These are phyloP conservation scores for Leuciscus waleckii DNA, from an alignment of 2,797 vertebrate species.

Conservation along the genomic window DNA sequence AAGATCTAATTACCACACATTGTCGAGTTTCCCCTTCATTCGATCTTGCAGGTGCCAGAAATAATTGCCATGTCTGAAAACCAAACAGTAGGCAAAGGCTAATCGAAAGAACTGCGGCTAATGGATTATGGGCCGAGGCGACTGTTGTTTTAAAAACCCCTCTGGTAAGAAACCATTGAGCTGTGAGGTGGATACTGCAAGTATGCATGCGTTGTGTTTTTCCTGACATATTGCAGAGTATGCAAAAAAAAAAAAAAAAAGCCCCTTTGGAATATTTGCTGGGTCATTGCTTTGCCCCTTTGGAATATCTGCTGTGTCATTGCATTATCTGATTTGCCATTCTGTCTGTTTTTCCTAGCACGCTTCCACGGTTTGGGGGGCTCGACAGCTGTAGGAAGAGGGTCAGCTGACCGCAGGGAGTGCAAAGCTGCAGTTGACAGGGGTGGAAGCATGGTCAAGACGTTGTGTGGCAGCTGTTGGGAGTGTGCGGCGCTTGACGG, in stretches of 20 bases:
- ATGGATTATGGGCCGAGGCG: conserved; percentile 30
- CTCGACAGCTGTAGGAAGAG: conserved; percentile 13
- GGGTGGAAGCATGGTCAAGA: conserved; percentile 33
- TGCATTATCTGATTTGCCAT: conserved; percentile 55
- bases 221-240: conserved; percentile 54
- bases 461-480: not conserved
- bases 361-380: conserved; percentile 9
- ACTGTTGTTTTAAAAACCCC: conserved; percentile 53
- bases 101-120: conserved; percentile 30
- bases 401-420: not conserved
- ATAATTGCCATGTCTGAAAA: conserved; percentile 54
- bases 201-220: conserved; percentile 43
- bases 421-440: not conserved
- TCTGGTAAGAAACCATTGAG: conserved; percentile 47
- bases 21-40: conserved; percentile 52
- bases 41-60: conserved; percentile 48
- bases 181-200: conserved; percentile 38
- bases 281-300: conserved; percentile 51
- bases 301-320: conserved; percentile 58
- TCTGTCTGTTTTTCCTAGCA: conserved; percentile 48
- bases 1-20: conserved; percentile 58
- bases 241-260: conserved; percentile 41
- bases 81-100: conserved; percentile 42
- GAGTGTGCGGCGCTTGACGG: not conserved
- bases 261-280: conserved; percentile 51